phyloP scores from a whole-genome alignment of 2,797 vertebrate species.

The Morelia viridis region DNA sequence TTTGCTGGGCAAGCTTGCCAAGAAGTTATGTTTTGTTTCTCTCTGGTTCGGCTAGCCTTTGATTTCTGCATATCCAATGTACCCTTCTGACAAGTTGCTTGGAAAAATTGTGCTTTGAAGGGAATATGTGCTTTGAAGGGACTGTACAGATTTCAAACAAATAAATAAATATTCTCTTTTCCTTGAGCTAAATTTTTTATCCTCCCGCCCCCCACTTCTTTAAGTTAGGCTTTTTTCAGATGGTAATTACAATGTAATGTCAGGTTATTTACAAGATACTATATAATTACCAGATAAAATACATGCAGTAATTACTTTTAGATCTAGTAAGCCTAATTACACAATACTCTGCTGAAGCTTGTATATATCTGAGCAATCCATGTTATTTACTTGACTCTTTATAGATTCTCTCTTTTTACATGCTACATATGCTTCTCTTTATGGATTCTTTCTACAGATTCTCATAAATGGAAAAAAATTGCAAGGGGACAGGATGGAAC shows the following conservation, averaged over 20 bases:
- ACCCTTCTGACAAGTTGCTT: not conserved
- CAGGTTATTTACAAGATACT: slow-evolving; percentile 40
- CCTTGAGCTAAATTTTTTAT: not conserved
- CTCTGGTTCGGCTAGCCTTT: not conserved
- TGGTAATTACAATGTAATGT: slow-evolving; percentile 52
- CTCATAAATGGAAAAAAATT: slow-evolving; percentile 8
- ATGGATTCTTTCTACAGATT: not conserved
- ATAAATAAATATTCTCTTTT: not conserved
- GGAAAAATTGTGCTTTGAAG: not conserved
- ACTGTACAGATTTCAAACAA: not conserved
- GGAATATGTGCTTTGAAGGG: not conserved
- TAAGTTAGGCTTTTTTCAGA: slow-evolving; percentile 35
- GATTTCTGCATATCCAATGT: not conserved
- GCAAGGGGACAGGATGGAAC: not conserved
- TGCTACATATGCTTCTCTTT: not conserved
- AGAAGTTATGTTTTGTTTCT: not conserved
- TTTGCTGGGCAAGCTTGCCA: not conserved
- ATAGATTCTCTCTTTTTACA: not conserved
- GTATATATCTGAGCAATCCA: not conserved
- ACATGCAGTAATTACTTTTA: slow-evolving; percentile 49
- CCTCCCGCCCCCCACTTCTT: not conserved
- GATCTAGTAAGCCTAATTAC: slow-evolving; percentile 51
- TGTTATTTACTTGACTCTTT: slow-evolving; percentile 1
- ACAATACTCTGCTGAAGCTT: slow-evolving; percentile 38
- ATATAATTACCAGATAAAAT: slow-evolving; percentile 45